Evolutionary conservation across 2,888 invertebrate genomes (phyloP).

Genomic region (Erebia epiphron): DNA sequence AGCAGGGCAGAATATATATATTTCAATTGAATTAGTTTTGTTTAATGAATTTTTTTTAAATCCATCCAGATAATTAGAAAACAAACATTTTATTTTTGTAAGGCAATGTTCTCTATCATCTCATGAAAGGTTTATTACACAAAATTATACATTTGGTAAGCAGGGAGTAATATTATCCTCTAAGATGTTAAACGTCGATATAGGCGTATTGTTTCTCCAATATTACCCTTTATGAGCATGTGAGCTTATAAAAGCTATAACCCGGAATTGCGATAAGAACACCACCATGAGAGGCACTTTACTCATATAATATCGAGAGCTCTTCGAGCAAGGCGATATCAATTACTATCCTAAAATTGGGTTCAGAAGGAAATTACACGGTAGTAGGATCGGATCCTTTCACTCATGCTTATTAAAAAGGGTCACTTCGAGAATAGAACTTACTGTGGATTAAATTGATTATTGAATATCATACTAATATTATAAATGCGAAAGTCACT

Average conservation of each 20-base stretch:
- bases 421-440: neutral
- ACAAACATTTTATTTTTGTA: neutral
- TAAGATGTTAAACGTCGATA: neutral
- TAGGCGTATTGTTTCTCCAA: constrained; percentile 1
- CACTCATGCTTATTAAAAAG: neutral
- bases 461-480: too few species aligned
- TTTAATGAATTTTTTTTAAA: too few species aligned
- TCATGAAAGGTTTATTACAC: too few species aligned
- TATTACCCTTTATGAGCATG: neutral
- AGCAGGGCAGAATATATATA: too few species aligned
- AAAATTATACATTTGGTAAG: too few species aligned
- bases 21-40: too few species aligned
- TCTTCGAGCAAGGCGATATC: neutral
- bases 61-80: neutral
- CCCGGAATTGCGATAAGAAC: neutral
- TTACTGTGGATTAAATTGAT: neutral
- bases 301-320: neutral
- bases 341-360: constrained; percentile 12
- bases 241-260: constrained; percentile 5
- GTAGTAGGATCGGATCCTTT: neutral
- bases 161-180: too few species aligned
- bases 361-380: neutral
- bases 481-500: too few species aligned
- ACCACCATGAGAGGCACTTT: neutral
- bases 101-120: too few species aligned